Evolutionary conservation across 1,140 invertebrate species (phyloP), one percentile per base, ranked within the genome.

Genomic region (Penaeus vannamei): DNA sequence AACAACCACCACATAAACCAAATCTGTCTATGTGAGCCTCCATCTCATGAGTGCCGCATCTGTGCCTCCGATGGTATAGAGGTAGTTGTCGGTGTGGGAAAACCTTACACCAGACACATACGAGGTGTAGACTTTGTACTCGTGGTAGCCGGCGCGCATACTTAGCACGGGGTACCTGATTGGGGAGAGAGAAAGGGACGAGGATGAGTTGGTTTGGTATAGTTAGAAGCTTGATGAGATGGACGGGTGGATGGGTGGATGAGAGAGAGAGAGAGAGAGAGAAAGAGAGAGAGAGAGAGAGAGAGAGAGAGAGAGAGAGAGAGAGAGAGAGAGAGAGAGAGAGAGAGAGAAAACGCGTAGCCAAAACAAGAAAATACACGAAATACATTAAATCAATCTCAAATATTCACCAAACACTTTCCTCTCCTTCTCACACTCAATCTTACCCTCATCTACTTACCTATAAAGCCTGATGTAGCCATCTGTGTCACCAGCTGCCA

Each of bases 21-120:
- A 59, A 22, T 23, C 2, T 32, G 61, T 53, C 64, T 90, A 90
- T 29, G 84, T 86, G 26, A 98, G 93, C 93, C 97, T 96, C 98
- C 97, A 99, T 91, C 98, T 95, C 96, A 99, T 97, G 8, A 99
- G 94, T 66, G 97, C 95, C 80, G 97, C 97, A 92, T 99, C 98
- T 91, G 96, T 96, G n/a, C 97, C 97, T 32, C 98, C 97, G 12
- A 97, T 96, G 1, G 96, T 97, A 19, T 98, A 95, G 23, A 98
- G 93, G 90, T 97, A 96, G 61, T 96, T 95, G 93, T 98, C 97
- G 91, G 97, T 97, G 93, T 95, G 97, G 2, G 97, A 93, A 93
- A 98, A 98, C 77, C 96, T 94, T 2, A 96, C 96, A 82, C 95
- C 95, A 14, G 96, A 97, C 84, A 98, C 95, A 92, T 97, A 95